A percentile compares a stretch with the other conserved stretches of the same genome.
phyloP scores from a whole-genome alignment of 2,888 invertebrate species.

The Dendrolimus pini region DNA sequence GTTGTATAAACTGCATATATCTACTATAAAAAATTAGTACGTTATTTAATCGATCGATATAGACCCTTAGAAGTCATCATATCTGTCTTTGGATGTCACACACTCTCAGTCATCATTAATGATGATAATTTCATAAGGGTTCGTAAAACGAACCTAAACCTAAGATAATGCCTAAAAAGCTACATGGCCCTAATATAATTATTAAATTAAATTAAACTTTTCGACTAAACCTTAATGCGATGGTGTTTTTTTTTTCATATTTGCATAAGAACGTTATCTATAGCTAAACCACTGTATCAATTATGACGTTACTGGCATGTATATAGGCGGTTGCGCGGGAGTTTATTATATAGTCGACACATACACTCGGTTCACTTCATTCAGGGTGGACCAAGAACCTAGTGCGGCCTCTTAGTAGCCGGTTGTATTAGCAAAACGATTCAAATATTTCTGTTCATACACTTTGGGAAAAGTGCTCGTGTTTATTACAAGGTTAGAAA shows the following conservation, averaged over 20 bases:
- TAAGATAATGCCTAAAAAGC: no score
- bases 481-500: neutral
- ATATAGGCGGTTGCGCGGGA: conserved; percentile 60
- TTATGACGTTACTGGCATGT: conserved; percentile 51
- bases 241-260: conserved; percentile 3
- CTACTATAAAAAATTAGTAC: no score
- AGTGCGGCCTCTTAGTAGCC: neutral
- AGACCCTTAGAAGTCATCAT: no score
- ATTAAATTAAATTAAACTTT: no score
- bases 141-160: no score
- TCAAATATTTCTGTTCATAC: neutral
- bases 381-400: conserved; percentile 12
- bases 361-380: conserved; percentile 40
- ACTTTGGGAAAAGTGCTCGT: neutral
- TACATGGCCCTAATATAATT: no score
- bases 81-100: no score
- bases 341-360: conserved; percentile 49
- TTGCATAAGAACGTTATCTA: conserved; percentile 15
- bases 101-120: no score
- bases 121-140: no score
- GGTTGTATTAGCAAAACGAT: neutral
- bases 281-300: neutral
- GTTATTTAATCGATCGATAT: no score
- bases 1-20: no score
- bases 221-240: no score